Base-by-base conservation (phyloP, 1,140 invertebrate species). In the Nebria ingens region DNA sequence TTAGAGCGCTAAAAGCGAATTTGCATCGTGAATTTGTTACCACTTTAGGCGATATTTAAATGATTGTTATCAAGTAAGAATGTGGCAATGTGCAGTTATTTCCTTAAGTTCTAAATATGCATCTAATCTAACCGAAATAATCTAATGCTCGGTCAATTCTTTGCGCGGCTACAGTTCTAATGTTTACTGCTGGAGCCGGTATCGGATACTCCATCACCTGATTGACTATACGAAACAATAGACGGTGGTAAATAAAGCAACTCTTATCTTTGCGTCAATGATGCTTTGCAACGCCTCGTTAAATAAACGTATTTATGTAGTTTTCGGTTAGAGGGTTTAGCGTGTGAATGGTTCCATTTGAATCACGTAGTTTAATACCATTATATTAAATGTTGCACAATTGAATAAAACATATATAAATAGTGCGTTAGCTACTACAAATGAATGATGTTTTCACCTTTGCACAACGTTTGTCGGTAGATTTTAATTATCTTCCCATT, bases 151-250 rank as follows among this genome's bases (percentile, higher is more conserved):
- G 25, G 25, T 29, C 25, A 29, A 13, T 29, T 29, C 25, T 6
- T 29, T 29, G 25, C 25, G 13, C 13, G 4, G 25, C 25, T 6
- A 29, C 25, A 13, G 13, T 29, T 9, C 40, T 45, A 45, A 17
- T 11, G 40, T 17, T 45, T 45, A 12, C 9, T 45, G 9, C 9
- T 17, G 3, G 3, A 6, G 3, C 9, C 3, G 17, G 17, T 17
- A 45, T 12, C 40, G 40, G 9, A 45, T 45, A 12, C 17, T 17
- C 6, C 17, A 17, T 45, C 40, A 12, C 40, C 40, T 12, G 40
- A 45, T 45, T 45, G 40, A 45, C 40, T 45, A 17, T n/a, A n/a
- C n/a, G 40, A 45, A 45, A 45, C 40, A 45, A 45, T 45, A 45
- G 40, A 45, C 40, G 17, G 17, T 45, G n/a, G n/a, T n/a, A 29